Base-by-base conservation (phyloP, 2,797 vertebrate genomes). In the Malurus leucopterus region DNA sequence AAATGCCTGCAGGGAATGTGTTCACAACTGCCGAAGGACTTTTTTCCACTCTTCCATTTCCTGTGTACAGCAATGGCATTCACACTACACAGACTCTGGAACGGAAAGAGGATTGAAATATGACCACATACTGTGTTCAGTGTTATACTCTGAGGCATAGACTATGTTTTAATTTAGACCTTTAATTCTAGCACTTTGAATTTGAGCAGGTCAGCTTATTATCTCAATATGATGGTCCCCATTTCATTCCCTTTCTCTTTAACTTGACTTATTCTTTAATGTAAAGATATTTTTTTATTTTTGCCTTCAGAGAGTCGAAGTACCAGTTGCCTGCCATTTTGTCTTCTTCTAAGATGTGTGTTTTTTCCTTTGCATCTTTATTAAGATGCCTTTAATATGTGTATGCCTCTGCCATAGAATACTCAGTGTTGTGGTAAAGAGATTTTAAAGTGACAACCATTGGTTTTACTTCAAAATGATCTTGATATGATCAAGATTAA, bases 41-140 rank as follows among this genome's bases (percentile, higher is more conserved):
- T 62, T 99, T 99, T 97, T 99, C 99, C n/a, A 98, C 99, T 68
- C 98, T 99, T 95, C 99, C 99, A 72, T 99, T 99, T 97, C 99
- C 99, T 3, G 98, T 99, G 94, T 99, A 99, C 98, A 99, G 99
- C 98, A 99, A 99, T 24, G 99, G 99, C 94, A 99, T 99, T 98
- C 99, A 99, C 95, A 97, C 98, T 96, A 98, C 99, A 95, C 99
- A 99, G 98, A 98, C 98, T 97, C 98, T 99, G 97, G 98, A 99
- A 97, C 98, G 99, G 97, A 99, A 99, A 97, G 99, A 99, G 96
- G 99, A 99, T 97, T 99, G 98, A 98, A 96, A 95, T 96, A 95
- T 96, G 97, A 98, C 98, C 98, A 97, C 96, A 95, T 98, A 98
- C 97, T 98, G 98, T 98, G 98, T 98, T 98, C 97, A 96, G 97